These are phyloP conservation scores for Eupithecia exiguata DNA, from an alignment of 2,888 invertebrate species.

Conservation along the genomic window DNA sequence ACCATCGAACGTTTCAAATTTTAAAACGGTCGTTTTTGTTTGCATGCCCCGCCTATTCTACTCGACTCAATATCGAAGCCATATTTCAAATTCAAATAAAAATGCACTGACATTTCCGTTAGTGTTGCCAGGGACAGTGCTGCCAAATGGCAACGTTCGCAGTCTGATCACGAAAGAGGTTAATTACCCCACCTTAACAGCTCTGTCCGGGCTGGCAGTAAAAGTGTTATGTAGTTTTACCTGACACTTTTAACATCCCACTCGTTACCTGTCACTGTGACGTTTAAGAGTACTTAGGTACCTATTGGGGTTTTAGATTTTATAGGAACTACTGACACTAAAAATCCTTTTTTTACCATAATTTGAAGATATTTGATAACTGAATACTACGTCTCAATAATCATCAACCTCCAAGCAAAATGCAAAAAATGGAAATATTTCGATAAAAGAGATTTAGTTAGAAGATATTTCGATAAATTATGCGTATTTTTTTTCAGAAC, in stretches of 20 bases:
- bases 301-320: neutral
- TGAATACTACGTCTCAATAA: too few relatives aligned
- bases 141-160: conserved; percentile 43
- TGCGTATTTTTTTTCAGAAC: neutral
- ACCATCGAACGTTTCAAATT: neutral
- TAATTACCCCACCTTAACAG: conserved; percentile 46
- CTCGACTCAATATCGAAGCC: conserved; percentile 9
- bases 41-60: conserved; percentile 7
- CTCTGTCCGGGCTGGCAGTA: conserved; percentile 16
- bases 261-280: neutral
- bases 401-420: neutral
- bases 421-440: neutral
- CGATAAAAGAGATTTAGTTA: neutral
- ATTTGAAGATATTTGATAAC: neutral
- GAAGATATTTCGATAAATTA: too few relatives aligned
- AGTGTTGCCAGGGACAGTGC: conserved; percentile 25
- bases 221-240: conserved; percentile 4
- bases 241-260: conserved; percentile 3
- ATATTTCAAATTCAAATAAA: conserved; percentile 20
- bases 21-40: conserved; percentile 6
- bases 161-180: conserved; percentile 47
- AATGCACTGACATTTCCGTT: conserved; percentile 34
- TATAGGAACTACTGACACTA: neutral
- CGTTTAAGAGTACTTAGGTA: neutral
- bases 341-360: neutral